phyloP scores from a whole-genome alignment of 2,888 invertebrate species.

The Noctua comes region DNA sequence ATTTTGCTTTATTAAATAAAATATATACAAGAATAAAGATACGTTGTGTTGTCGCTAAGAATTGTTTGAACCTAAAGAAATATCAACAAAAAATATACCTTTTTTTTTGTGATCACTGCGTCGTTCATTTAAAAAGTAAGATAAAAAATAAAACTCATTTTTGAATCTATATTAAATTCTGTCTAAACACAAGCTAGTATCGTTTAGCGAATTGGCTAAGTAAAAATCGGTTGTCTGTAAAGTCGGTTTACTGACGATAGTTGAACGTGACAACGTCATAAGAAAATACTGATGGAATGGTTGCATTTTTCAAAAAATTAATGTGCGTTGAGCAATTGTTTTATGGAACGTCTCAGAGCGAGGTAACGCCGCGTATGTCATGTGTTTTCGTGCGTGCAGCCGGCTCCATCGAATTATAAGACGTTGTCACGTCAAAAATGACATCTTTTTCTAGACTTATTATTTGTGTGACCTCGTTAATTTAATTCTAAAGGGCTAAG shows the following conservation, averaged over 20 bases:
- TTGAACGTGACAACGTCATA: too few relatives aligned
- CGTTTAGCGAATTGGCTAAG: background rate
- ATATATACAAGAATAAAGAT: background rate
- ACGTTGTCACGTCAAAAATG: too few relatives aligned
- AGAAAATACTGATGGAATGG: too few relatives aligned
- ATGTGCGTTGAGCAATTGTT: too few relatives aligned
- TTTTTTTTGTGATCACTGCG: background rate
- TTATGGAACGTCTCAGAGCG: too few relatives aligned
- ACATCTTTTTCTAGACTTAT: too few relatives aligned
- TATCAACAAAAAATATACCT: background rate
- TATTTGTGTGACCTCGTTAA: background rate
- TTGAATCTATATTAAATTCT: background rate
- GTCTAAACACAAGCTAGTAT: background rate
- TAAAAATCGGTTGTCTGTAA: too few relatives aligned
- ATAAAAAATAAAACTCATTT: background rate
- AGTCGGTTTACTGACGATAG: too few relatives aligned
- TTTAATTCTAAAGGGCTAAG: background rate
- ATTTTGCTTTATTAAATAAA: background rate
- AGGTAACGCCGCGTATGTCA: too few relatives aligned
- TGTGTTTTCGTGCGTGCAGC: too few relatives aligned
- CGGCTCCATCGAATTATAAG: too few relatives aligned
- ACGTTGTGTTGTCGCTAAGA: constrained; percentile 2
- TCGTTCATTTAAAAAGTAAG: background rate
- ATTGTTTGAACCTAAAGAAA: background rate
- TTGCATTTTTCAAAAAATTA: too few relatives aligned